Evolutionary conservation across 2,113 vertebrate genomes (phyloP).

Genomic region (Synchiropus splendidus): DNA sequence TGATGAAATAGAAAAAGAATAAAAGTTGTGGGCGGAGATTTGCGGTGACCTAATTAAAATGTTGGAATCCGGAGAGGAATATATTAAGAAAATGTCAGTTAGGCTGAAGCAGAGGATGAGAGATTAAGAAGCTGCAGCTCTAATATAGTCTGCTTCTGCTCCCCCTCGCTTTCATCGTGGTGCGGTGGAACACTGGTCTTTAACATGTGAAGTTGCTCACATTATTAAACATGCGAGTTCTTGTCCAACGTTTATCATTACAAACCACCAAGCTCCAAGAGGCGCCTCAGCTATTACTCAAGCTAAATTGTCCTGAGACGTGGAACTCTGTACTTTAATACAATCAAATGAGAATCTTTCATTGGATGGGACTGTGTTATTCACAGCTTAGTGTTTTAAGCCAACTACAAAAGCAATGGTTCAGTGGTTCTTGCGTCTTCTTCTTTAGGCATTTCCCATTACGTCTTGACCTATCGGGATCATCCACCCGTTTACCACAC

Average conservation of each 20-base stretch:
- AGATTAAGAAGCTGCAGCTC: conserved; percentile 50
- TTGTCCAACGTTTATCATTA: not conserved
- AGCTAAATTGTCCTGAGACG: no score
- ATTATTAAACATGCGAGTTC: conserved; percentile 9
- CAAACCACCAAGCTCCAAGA: no score
- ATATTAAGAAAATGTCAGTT: conserved; percentile 66
- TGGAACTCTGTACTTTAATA: not conserved
- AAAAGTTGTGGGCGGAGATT: conserved; percentile 58
- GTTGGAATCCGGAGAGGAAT: conserved; percentile 61
- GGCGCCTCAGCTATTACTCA: no score
- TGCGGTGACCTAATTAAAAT: conserved; percentile 67
- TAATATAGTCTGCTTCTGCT: conserved; percentile 46
- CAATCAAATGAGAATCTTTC: no score
- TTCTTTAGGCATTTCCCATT: no score
- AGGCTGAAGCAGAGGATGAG: conserved; percentile 57
- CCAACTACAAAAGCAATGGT: no score
- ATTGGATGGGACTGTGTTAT: not conserved
- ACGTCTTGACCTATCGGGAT: no score
- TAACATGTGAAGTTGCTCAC: conserved; percentile 15
- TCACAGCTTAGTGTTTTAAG: no score
- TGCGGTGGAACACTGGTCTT: conserved; percentile 29
- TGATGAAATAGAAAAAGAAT: conserved; percentile 41
- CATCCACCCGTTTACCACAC: no score
- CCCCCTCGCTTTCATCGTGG: conserved; percentile 33
- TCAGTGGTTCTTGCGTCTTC: no score